These are phyloP conservation scores for Macquaria australasica DNA, from an alignment of 2,113 vertebrate species.

Conservation along the genomic window DNA sequence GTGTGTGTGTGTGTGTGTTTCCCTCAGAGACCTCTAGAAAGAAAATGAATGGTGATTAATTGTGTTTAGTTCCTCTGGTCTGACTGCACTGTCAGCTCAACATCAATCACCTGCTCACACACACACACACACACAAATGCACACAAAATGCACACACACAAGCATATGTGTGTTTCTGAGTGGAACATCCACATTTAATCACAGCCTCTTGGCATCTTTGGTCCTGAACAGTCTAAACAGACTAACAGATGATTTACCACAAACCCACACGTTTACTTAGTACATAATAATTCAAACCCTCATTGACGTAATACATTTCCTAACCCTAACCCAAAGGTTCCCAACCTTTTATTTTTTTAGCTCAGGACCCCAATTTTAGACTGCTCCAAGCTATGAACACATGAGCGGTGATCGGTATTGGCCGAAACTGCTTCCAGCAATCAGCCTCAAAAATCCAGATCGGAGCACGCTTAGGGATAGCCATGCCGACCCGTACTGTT, in stretches of 20 bases:
- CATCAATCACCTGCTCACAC: conserved; percentile 43
- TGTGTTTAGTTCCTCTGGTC: conserved; percentile 42
- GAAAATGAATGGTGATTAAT: conserved; percentile 40
- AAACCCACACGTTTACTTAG: background rate
- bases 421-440: too few species aligned
- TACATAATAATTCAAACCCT: background rate
- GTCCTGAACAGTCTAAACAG: background rate
- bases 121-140: background rate
- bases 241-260: background rate
- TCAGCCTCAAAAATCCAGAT: too few species aligned
- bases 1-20: conserved; percentile 18
- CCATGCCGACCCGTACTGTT: too few species aligned
- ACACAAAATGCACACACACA: background rate
- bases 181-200: background rate
- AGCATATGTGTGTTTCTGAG: background rate
- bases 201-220: conserved; percentile 2
- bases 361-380: background rate
- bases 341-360: background rate
- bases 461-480: too few species aligned
- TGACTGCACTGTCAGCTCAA: conserved; percentile 43
- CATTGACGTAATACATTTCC: background rate
- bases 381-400: too few species aligned
- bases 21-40: background rate
- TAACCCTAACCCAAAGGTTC: background rate
- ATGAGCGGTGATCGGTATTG: too few species aligned